These are phyloP conservation scores for Oscheius sp. DNA, from an alignment of 1,140 invertebrate genomes.

Conservation along the genomic window DNA sequence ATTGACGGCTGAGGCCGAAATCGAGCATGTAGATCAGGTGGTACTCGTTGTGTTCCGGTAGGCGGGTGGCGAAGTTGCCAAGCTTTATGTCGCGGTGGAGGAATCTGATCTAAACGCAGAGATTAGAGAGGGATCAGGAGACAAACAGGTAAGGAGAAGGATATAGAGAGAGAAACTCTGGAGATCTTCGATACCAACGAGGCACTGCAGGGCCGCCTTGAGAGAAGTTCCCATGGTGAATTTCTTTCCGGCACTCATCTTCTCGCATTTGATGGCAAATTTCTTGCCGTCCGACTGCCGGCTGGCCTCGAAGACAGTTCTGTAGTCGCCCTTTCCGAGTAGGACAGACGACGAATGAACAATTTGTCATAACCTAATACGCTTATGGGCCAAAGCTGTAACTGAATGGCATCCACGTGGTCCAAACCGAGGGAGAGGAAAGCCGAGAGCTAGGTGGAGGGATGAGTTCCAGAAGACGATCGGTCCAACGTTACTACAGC, in stretches of 20 bases:
- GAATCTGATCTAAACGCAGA: constrained; percentile 36
- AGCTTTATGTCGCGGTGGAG: constrained; percentile 43
- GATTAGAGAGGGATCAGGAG: too few species aligned
- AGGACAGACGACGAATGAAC: too few species aligned
- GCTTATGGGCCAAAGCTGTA: too few species aligned
- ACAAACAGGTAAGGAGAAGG: too few species aligned
- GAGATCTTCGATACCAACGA: constrained; percentile 35
- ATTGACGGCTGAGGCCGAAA: constrained; percentile 34
- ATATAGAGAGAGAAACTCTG: too few species aligned
- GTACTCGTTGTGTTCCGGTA: constrained; percentile 28
- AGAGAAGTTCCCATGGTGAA: constrained; percentile 35
- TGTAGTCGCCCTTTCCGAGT: constrained; percentile 40
- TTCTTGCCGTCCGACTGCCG: constrained; percentile 17
- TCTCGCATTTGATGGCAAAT: constrained; percentile 43
- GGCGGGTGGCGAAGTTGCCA: constrained; percentile 35
- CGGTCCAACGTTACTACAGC: too few species aligned
- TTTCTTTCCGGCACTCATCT: constrained; percentile 13
- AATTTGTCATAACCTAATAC: too few species aligned
- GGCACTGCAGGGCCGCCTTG: constrained; percentile 34
- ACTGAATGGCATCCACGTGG: too few species aligned
- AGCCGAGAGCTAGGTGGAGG: too few species aligned
- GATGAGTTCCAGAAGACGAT: too few species aligned
- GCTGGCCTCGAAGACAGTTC: constrained; percentile 37
- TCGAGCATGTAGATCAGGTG: constrained; percentile 40
- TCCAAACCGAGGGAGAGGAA: too few species aligned